Conservation (phyloP, 2,797 vertebrate species). For the Taenioides sp. region DNA sequence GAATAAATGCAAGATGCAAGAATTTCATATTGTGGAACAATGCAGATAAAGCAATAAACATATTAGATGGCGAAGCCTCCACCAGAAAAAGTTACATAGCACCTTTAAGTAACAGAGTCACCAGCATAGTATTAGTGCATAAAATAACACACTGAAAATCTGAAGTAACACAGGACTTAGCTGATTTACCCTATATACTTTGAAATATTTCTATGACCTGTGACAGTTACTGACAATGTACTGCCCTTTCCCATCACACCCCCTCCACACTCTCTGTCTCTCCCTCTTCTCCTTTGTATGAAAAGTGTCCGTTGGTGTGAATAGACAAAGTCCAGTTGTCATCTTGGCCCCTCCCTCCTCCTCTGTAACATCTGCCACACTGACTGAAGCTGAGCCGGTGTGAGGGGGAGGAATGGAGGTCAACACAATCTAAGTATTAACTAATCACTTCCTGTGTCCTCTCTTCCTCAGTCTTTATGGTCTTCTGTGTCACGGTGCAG, state of each 20-base stretch:
- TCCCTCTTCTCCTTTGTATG: constrained; percentile 13
- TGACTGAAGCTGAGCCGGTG: constrained; percentile 58
- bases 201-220: not conserved
- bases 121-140: too few relatives aligned
- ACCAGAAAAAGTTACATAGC: too few relatives aligned
- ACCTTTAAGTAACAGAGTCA: not conserved
- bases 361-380: constrained; percentile 78
- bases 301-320: constrained; percentile 62
- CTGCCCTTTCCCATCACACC: not conserved
- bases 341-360: constrained; percentile 12
- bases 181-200: not conserved
- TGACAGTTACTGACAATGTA: not conserved
- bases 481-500: constrained; percentile 28
- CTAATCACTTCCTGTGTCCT: constrained; percentile 68
- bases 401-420: constrained; percentile 58
- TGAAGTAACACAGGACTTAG: too few relatives aligned
- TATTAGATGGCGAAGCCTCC: too few relatives aligned
- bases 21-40: too few relatives aligned
- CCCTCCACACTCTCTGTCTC: not conserved
- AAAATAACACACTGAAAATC: too few relatives aligned
- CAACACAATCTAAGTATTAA: constrained; percentile 70
- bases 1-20: too few relatives aligned
- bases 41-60: too few relatives aligned
- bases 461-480: constrained; percentile 12
- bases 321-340: constrained; percentile 78